These are phyloP conservation scores for Agapostemon virescens DNA, from an alignment of 2,888 invertebrate genomes.

Conservation along the genomic window DNA sequence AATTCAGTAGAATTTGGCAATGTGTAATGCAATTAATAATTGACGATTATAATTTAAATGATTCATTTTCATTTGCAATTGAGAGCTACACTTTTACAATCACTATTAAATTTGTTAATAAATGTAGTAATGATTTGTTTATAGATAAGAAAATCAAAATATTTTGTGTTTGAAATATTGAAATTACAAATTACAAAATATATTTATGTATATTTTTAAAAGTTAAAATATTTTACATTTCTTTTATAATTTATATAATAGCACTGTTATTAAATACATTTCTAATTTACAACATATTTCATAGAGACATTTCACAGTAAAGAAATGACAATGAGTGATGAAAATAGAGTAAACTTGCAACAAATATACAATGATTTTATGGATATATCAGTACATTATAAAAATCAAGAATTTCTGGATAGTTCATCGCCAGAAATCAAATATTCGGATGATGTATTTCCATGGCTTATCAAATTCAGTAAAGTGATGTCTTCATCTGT, in stretches of 20 bases:
- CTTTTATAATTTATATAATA: constrained; percentile 10
- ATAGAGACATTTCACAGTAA: constrained; percentile 28
- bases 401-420: constrained; percentile 30
- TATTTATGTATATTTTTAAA: background rate
- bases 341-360: constrained; percentile 24
- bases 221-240: constrained; percentile 4
- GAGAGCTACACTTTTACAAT: too few relatives aligned
- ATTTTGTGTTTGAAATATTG: background rate
- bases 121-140: too few relatives aligned
- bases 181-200: background rate
- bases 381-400: constrained; percentile 17
- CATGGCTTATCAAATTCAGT: constrained; percentile 71
- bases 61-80: too few relatives aligned
- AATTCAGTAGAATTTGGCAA: too few relatives aligned
- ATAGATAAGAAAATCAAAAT: too few relatives aligned
- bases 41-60: background rate
- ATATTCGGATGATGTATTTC: constrained; percentile 57
- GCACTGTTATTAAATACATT: background rate
- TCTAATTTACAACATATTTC: constrained; percentile 13
- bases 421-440: constrained; percentile 15
- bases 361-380: constrained; percentile 1
- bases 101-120: too few relatives aligned
- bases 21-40: background rate
- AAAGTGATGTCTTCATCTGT: constrained; percentile 64
- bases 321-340: constrained; percentile 36